Evolutionary conservation across 2,797 vertebrate species (phyloP).

Genomic region (Galago senegalensis): DNA sequence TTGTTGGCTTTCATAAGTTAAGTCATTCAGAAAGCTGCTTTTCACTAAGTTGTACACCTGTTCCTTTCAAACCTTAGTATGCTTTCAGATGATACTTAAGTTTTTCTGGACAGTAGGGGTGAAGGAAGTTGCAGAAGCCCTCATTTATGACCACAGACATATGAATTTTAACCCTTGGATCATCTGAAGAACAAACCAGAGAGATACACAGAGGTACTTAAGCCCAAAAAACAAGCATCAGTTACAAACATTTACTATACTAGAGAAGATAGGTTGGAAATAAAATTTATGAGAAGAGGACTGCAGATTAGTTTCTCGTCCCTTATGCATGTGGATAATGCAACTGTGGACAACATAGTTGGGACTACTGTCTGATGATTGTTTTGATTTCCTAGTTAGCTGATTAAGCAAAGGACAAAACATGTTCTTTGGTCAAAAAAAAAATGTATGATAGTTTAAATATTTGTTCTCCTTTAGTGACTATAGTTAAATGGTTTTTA

Average conservation of each 20-base stretch:
- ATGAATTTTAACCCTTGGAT: slow-evolving; percentile 41
- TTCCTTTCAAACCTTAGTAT: slow-evolving; percentile 88
- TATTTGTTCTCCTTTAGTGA: slow-evolving; percentile 29
- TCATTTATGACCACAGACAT: slow-evolving; percentile 51
- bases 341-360: not conserved
- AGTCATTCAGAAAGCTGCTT: slow-evolving; percentile 82
- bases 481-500: slow-evolving; percentile 12
- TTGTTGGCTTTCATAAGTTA: slow-evolving; percentile 43
- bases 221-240: slow-evolving; percentile 2
- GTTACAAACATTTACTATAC: slow-evolving; percentile 75
- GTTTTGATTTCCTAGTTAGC: slow-evolving; percentile 62
- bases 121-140: slow-evolving; percentile 66
- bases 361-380: not conserved
- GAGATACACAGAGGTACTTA: slow-evolving; percentile 25
- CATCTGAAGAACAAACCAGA: slow-evolving; percentile 34
- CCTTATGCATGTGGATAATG: slow-evolving; percentile 48
- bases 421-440: not conserved
- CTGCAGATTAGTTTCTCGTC: slow-evolving; percentile 63
- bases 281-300: slow-evolving; percentile 80
- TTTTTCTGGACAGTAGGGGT: slow-evolving; percentile 75
- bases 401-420: slow-evolving; percentile 49
- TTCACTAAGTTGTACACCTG: slow-evolving; percentile 88
- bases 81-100: slow-evolving; percentile 83
- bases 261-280: slow-evolving; percentile 70
- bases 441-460: not conserved